Conservation (phyloP, 2,113 vertebrate species). For the Ginglymostoma cirratum region DNA sequence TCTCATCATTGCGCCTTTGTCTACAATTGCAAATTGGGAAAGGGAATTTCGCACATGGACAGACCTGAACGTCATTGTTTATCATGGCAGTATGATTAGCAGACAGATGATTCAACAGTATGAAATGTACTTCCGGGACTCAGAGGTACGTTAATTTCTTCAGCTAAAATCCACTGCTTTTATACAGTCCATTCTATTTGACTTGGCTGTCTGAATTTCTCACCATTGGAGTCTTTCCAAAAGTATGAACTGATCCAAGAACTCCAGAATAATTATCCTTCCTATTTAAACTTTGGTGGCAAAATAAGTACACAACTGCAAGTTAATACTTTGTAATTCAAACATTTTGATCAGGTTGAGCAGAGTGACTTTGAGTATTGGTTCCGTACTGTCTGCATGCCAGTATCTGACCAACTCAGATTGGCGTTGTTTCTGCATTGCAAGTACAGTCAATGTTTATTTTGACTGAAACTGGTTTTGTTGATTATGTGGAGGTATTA, state of each 20-base stretch:
- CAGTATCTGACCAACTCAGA: background rate
- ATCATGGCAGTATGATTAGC: slow-evolving; percentile 92
- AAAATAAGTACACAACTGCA: background rate
- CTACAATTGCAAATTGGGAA: slow-evolving; percentile 98
- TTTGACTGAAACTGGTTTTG: background rate
- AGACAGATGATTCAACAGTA: slow-evolving; percentile 98
- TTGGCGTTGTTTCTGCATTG: background rate
- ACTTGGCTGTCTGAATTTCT: background rate
- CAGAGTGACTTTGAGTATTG: background rate
- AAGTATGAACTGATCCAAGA: background rate
- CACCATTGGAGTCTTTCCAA: background rate
- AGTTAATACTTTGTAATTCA: background rate
- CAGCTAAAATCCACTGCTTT: background rate
- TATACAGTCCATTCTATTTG: background rate
- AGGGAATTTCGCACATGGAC: slow-evolving; percentile 94
- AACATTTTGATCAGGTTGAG: background rate
- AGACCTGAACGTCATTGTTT: slow-evolving; percentile 88
- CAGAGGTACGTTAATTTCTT: slow-evolving; percentile 66
- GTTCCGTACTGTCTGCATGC: background rate
- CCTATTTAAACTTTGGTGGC: background rate
- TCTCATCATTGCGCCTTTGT: slow-evolving; percentile 92
- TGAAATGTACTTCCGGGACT: slow-evolving; percentile 95
- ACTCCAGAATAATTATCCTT: background rate
- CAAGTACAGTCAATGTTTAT: background rate
- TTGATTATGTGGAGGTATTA: background rate